Percentiles rank a stretch among this genome's conserved stretches.
Conservation (phyloP, 2,797 vertebrate species). For the Arrhamphus sclerolepis region DNA sequence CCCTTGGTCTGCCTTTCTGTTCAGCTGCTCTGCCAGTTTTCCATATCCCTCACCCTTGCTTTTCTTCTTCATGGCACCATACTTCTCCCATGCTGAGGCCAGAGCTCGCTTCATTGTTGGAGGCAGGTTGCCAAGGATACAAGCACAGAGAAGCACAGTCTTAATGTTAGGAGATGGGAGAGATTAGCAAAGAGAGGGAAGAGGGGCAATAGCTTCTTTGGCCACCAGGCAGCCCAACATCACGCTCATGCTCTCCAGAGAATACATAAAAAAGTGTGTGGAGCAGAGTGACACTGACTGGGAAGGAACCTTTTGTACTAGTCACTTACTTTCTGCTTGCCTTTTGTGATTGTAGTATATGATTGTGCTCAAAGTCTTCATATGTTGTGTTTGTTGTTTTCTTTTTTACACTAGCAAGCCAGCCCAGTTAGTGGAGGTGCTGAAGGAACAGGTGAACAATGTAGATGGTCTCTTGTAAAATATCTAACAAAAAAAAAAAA, state of each 20-base stretch:
- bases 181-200: constrained; percentile 62
- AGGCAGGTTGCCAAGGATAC: constrained; percentile 84
- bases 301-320: constrained; percentile 49
- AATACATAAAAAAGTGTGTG: constrained; percentile 40
- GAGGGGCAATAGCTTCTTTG: constrained; percentile 59
- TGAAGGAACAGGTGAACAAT: background rate
- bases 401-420: constrained; percentile 29
- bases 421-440: constrained; percentile 3
- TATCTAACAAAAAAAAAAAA: background rate
- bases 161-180: constrained; percentile 75
- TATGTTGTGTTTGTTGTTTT: constrained; percentile 22
- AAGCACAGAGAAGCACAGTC: constrained; percentile 72
- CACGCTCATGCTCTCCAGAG: constrained; percentile 44
- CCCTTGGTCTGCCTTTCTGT: constrained; percentile 39
- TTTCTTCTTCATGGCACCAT: constrained; percentile 66
- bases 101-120: constrained; percentile 74
- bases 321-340: constrained; percentile 35
- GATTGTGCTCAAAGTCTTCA: constrained; percentile 27
- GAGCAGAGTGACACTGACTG: constrained; percentile 55
- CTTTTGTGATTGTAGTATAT: constrained; percentile 41
- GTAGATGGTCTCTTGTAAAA: background rate
- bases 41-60: constrained; percentile 59
- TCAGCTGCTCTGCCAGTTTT: constrained; percentile 51
- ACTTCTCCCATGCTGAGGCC: constrained; percentile 71
- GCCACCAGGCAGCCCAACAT: constrained; percentile 59